phyloP scores from a whole-genome alignment of 2,888 invertebrate genomes.

The Trichacis sp. region DNA sequence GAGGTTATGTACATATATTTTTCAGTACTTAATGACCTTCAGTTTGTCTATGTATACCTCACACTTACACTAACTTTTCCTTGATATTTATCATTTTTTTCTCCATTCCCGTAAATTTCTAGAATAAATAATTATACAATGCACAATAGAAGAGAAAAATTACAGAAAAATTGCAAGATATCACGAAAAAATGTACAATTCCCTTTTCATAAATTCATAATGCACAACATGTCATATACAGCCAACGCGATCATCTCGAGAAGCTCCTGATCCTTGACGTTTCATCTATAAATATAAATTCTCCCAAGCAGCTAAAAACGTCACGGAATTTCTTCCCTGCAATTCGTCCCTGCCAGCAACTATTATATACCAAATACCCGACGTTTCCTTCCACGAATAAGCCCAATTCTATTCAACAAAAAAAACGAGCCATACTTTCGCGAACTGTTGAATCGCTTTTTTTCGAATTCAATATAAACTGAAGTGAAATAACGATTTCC shows the following conservation, averaged over 20 bases:
- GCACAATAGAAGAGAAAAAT: too few relatives aligned
- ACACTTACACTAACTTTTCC: too few relatives aligned
- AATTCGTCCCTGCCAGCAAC: background rate
- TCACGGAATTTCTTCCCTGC: background rate
- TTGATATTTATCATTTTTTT: too few relatives aligned
- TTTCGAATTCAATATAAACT: constrained; percentile 1
- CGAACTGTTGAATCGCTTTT: background rate
- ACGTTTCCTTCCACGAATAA: background rate
- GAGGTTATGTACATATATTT: too few relatives aligned
- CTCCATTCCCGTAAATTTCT: too few relatives aligned
- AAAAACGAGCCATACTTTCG: background rate
- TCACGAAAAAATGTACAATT: too few relatives aligned
- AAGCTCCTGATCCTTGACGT: background rate
- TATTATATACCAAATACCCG: background rate
- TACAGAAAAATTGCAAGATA: too few relatives aligned
- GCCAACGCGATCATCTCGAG: constrained; percentile 43
- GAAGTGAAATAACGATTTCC: constrained; percentile 1
- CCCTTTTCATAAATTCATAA: too few relatives aligned
- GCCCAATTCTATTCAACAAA: background rate
- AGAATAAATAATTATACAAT: too few relatives aligned
- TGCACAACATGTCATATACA: too few relatives aligned
- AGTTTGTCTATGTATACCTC: too few relatives aligned
- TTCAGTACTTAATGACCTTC: too few relatives aligned
- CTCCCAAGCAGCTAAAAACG: background rate
- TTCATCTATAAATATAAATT: background rate